Conservation (phyloP, 2,113 vertebrate genomes). For the Rhipidura dahli region DNA sequence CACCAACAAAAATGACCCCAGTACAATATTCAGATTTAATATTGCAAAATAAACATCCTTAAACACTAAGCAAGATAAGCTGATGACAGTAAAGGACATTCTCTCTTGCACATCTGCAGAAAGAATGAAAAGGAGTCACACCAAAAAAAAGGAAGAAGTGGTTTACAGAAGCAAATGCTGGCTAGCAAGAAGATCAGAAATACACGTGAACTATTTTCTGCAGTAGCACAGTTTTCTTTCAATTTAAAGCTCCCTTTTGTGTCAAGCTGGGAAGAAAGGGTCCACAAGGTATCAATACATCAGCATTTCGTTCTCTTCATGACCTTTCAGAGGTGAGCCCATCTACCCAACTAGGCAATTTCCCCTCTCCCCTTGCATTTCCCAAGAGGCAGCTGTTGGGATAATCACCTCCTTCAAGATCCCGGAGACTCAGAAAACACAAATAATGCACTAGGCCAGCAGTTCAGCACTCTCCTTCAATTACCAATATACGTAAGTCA, state of each 20-base stretch:
- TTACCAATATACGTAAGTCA: constrained; percentile 53
- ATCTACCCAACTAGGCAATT: constrained; percentile 33
- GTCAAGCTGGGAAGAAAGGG: constrained; percentile 19
- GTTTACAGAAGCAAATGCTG: not conserved
- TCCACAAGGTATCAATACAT: constrained; percentile 35
- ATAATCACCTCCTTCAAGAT: constrained; percentile 59
- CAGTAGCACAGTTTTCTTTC: not conserved
- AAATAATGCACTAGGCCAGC: constrained; percentile 51
- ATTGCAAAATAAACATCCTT: constrained; percentile 18
- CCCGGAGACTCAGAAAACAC: constrained; percentile 18
- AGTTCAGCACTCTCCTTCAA: constrained; percentile 62
- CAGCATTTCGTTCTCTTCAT: not conserved
- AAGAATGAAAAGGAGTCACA: not conserved
- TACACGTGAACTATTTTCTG: not conserved
- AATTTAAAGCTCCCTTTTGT: constrained; percentile 11
- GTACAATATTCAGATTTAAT: not conserved
- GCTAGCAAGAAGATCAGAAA: not conserved
- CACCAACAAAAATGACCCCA: not conserved
- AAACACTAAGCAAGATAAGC: constrained; percentile 6
- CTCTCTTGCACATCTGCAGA: not conserved
- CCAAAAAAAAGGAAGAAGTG: not conserved
- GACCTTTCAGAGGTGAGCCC: constrained; percentile 46
- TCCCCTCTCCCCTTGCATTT: constrained; percentile 34
- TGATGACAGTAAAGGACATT: constrained; percentile 14
- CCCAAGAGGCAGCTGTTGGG: constrained; percentile 16